Base-by-base conservation (phyloP, 2,113 vertebrate genomes). In the Proteles cristata region DNA sequence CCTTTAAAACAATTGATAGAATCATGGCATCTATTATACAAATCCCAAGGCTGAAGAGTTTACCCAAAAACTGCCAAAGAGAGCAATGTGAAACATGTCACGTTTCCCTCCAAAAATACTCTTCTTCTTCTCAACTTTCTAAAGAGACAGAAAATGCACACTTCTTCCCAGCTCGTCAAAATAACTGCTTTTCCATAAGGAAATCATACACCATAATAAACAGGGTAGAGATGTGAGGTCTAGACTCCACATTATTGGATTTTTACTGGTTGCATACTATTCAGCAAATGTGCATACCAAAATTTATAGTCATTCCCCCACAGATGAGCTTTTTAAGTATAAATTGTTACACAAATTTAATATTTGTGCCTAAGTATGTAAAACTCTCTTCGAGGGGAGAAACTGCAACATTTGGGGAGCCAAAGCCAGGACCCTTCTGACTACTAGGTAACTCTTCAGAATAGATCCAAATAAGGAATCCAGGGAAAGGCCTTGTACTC, bases 121-220 rank as follows among this genome's bases (percentile, higher is more conserved):
- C 6, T 81, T 21, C 74, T 10, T 50, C 33, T 28, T 71, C 65
- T 73, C 21, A 19, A 50, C 65, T 21, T 81, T 71, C 33, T 87
- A 53, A 89, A 96, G 43, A 88, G 43, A 79, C 6, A 65, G 11
- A 81, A 95, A 88, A 92, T 86, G 17, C 35, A 80, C 73, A 80
- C 33, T 91, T 83, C 43, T 88, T 93, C 88, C 43, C 77, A 53
- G 80, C 21, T 74, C 45, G 25, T 26, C 89, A 68, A 80, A 45
- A 35, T 68, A 86, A 88, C 14, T 77, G 45, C 48, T 50, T 31
- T 69, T 12, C 7, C 15, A 25, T 43, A 35, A 48, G n/a, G 11
- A 90, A 61, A 61, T 61, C 23, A 61, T 61, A 92, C 94, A 71
- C 17, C 43, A 8, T 35, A 71, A 58, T 81, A 90, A 93, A 74